Evolutionary conservation across 2,113 vertebrate genomes (phyloP).

Genomic region (Myocastor coypus): DNA sequence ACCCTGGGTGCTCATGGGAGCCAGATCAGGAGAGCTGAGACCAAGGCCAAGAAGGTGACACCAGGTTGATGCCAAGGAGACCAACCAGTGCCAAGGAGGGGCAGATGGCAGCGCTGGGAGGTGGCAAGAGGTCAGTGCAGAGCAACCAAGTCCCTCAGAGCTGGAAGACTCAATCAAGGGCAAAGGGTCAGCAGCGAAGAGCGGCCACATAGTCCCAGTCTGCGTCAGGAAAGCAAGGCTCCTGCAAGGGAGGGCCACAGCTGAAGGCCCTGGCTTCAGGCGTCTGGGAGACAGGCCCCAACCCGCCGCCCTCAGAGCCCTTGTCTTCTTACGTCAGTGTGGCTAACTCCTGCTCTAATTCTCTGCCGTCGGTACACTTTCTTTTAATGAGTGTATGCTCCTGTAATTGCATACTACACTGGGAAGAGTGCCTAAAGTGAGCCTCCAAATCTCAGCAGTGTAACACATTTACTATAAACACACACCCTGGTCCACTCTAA

Average conservation of each 20-base stretch:
- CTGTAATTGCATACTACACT: constrained; percentile 22
- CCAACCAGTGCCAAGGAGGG: constrained; percentile 51
- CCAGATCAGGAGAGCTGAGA: background rate
- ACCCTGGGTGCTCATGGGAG: constrained; percentile 23
- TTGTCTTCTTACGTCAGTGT: background rate
- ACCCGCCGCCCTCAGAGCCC: background rate
- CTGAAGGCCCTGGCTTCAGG: background rate
- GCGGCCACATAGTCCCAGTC: background rate
- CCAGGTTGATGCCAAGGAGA: constrained; percentile 45
- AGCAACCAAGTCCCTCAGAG: background rate
- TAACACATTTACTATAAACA: background rate
- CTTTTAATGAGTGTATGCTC: background rate
- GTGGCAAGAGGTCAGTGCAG: background rate
- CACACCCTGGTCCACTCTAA: background rate
- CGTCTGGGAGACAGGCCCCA: background rate
- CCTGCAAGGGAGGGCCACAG: background rate
- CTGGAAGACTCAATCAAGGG: constrained; percentile 14
- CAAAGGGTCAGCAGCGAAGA: constrained; percentile 1
- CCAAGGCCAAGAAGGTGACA: background rate
- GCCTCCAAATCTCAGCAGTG: constrained; percentile 23
- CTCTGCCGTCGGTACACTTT: background rate
- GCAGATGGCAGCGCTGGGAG: background rate
- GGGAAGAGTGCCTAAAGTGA: constrained; percentile 17
- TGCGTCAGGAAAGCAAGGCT: background rate
- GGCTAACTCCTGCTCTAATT: background rate